Evolutionary conservation across 2,797 vertebrate species (phyloP).

Genomic region (Malurus leucopterus): DNA sequence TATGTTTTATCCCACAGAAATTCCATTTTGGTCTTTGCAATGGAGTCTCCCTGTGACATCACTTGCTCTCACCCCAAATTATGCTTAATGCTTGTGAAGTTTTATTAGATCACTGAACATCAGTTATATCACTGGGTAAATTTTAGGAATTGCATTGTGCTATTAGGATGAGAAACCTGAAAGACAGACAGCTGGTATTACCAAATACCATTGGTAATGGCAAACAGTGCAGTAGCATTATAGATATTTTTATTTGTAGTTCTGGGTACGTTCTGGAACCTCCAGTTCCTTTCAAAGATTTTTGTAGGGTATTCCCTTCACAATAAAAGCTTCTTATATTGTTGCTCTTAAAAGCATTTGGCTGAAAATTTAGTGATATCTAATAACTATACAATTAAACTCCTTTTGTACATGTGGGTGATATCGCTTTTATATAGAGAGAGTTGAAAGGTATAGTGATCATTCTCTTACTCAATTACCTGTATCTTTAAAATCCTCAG

Average conservation of each 20-base stretch:
- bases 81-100: background rate
- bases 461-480: slow-evolving; percentile 6
- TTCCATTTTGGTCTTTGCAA: accelerated
- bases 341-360: background rate
- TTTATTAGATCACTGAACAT: background rate
- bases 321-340: background rate
- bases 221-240: background rate
- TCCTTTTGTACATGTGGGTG: background rate
- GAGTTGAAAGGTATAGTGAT: background rate
- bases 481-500: slow-evolving; percentile 25
- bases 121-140: background rate
- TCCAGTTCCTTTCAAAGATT: background rate
- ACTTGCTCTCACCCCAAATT: background rate
- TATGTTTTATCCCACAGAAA: background rate
- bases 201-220: background rate
- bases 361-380: background rate
- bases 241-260: background rate
- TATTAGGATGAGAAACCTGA: background rate
- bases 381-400: background rate
- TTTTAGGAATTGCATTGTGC: background rate
- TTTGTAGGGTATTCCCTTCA: background rate
- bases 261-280: background rate
- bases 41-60: background rate
- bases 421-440: background rate
- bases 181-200: background rate